A percentile compares a stretch with the other conserved stretches of the same genome.
phyloP scores from a whole-genome alignment of 2,888 invertebrate genomes.

The Agrypnus murinus region DNA sequence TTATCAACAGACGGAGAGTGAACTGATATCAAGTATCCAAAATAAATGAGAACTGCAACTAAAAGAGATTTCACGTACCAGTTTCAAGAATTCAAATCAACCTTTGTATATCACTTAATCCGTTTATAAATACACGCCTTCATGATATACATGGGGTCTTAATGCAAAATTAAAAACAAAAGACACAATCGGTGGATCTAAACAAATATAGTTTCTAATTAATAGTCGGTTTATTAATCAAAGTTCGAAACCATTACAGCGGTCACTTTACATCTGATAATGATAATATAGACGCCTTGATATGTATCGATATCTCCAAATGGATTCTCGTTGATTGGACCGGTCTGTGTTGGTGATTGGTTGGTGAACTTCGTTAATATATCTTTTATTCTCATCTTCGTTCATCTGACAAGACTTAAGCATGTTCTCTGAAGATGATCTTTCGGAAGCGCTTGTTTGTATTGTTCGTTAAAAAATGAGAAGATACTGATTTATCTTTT shows the following conservation, averaged over 20 bases:
- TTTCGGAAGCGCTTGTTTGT: constrained; percentile 34
- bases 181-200: background rate
- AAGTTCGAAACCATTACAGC: constrained; percentile 11
- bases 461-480: constrained; percentile 42
- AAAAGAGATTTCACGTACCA: too few relatives aligned
- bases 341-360: constrained; percentile 30
- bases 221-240: constrained; percentile 16
- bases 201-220: constrained; percentile 23
- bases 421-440: constrained; percentile 10
- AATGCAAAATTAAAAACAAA: too few relatives aligned
- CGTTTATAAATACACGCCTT: too few relatives aligned
- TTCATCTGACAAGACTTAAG: background rate
- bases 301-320: constrained; percentile 38
- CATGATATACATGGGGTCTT: too few relatives aligned
- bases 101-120: too few relatives aligned
- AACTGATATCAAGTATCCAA: too few relatives aligned
- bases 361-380: constrained; percentile 36
- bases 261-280: constrained; percentile 33
- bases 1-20: too few relatives aligned
- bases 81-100: too few relatives aligned
- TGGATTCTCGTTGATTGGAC: constrained; percentile 33
- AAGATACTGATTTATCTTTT: constrained; percentile 33
- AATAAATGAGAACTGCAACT: too few relatives aligned
- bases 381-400: constrained; percentile 33
- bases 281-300: constrained; percentile 24